Conservation (phyloP, 1,140 invertebrate species). For the Ostrea edulis region DNA sequence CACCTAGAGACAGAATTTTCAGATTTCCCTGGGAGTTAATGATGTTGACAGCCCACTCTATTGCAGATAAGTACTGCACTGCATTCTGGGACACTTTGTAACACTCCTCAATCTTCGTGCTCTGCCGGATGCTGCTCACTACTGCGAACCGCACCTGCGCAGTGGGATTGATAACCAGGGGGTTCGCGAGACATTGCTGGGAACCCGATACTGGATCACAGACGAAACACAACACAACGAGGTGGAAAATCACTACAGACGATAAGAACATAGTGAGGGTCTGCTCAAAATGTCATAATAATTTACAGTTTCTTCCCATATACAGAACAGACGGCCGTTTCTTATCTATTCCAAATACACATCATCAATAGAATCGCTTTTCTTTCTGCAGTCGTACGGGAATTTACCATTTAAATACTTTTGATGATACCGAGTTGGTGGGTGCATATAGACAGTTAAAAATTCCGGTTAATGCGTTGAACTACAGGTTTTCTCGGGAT, state of each 20-base stretch:
- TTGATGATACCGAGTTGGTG: no score
- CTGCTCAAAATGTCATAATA: neutral
- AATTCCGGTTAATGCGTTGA: no score
- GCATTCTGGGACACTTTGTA: conserved; percentile 46
- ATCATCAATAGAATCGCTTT: neutral
- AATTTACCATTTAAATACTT: no score
- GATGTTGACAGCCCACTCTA: conserved; percentile 59
- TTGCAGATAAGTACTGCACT: conserved; percentile 54
- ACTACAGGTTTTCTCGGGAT: no score
- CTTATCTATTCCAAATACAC: neutral
- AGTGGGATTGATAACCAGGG: conserved; percentile 49
- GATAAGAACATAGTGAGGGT: neutral
- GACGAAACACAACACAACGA: neutral
- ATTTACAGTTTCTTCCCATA: neutral
- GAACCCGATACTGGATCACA: conserved; percentile 3
- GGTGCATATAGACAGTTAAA: no score
- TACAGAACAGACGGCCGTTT: neutral
- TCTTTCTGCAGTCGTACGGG: no score
- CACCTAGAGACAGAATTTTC: conserved; percentile 50
- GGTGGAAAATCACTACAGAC: neutral
- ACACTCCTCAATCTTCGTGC: conserved; percentile 49
- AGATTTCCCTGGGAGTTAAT: conserved; percentile 51
- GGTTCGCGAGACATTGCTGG: conserved; percentile 50
- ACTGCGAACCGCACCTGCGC: conserved; percentile 57
- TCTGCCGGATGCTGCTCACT: conserved; percentile 56